Evolutionary conservation across 2,797 vertebrate genomes (phyloP), one percentile per base, ranked within the genome.

Genomic region (Nasua narica): DNA sequence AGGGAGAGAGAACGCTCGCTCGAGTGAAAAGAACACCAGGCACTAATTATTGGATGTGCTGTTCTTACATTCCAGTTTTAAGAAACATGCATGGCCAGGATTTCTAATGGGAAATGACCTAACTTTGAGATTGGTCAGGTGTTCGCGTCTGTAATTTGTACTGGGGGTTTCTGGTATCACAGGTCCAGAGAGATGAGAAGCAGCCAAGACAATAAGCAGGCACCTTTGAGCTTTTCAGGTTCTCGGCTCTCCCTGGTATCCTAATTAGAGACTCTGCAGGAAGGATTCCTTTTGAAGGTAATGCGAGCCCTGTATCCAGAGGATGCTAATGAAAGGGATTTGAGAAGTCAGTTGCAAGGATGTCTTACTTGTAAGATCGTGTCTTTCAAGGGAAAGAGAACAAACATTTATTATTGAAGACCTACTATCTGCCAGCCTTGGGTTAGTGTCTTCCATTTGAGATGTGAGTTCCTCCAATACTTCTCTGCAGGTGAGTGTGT

Each of bases 271-370:
- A 35, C 81, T 78, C 69, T 72, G 85, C 87, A 77, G 90, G 93
- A 97, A 88, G 91, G 91, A 96, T 96, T 97, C 90, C 85, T 82
- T 96, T 94, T 95, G 96, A 98, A 95, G 43, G 85, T 79, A 95
- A 93, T 83, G 58, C 74, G 62, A 65, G 19, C 16, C 27, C 56
- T 95, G 67, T 72, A 96, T 90, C 60, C 56, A 74, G 91, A 95
- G 87, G 72, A 93, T 67, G 35, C 82, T 97, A 90, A 97, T 65
- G 78, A 93, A 91, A 93, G 88, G 54, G 60, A 88, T 43, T 25
- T 81, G 72, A 70, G 62, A 74, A 96, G 74, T 86, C 85, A 82
- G n/a, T 93, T 89, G 62, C 0, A 0, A 92, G 70, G 52, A 85
- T 93, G 65, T 96, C 94, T 96, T 91, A 97, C 93, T 97, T 87